A percentile compares a stretch with the other conserved stretches of the same genome.
These are phyloP conservation scores for Tipula unca DNA, from an alignment of 2,888 invertebrate species.

Conservation along the genomic window DNA sequence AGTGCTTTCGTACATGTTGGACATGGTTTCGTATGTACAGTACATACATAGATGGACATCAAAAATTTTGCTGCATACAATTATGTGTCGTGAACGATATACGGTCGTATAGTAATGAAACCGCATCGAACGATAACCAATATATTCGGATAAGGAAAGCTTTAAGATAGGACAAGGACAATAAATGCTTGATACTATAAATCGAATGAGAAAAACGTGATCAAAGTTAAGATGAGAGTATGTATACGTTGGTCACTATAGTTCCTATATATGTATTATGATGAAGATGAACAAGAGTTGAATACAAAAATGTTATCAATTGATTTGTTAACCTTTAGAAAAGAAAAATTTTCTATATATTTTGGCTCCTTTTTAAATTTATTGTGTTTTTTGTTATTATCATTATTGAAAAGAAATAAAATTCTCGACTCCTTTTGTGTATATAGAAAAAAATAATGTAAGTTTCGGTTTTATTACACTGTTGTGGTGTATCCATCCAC, in stretches of 20 bases:
- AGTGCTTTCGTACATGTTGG: background rate
- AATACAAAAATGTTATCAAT: background rate
- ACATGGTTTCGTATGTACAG: too few relatives aligned
- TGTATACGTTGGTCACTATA: background rate
- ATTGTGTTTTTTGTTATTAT: background rate
- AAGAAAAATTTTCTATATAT: background rate
- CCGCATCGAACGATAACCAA: background rate
- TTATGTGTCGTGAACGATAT: background rate
- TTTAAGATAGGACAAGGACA: background rate
- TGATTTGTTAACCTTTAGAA: background rate
- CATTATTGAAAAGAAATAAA: background rate
- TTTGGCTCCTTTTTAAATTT: background rate
- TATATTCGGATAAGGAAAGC: background rate
- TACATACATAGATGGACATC: background rate
- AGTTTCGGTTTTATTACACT: background rate
- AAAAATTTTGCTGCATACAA: background rate
- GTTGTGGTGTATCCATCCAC: background rate
- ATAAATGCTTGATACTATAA: background rate
- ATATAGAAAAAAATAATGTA: background rate
- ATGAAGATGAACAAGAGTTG: background rate
- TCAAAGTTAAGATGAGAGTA: background rate
- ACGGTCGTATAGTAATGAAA: background rate
- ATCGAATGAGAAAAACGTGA: background rate
- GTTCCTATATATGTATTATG: background rate
- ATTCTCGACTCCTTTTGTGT: background rate